phyloP scores from a whole-genome alignment of 1,140 invertebrate species.

The Brachionus asplanchnoidis region DNA sequence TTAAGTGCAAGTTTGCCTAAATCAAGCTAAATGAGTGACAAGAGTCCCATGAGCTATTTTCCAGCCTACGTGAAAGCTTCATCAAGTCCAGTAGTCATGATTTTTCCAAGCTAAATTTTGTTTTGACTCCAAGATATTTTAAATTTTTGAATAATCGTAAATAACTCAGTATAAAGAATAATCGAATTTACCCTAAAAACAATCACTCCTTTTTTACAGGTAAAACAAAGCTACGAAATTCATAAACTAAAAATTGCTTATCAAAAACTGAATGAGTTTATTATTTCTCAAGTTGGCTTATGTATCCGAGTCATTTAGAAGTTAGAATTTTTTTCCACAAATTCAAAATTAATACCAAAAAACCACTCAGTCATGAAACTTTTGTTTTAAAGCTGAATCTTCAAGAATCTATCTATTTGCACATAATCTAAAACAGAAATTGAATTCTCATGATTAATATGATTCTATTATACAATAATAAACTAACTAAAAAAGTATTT shows the following conservation, averaged over 20 bases:
- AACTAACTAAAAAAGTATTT: not conserved
- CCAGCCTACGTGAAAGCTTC: not conserved
- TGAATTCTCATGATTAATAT: not conserved
- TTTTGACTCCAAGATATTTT: not conserved
- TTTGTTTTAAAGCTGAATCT: not conserved
- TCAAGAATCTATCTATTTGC: not conserved
- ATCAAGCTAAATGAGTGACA: not conserved
- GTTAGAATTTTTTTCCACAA: not conserved
- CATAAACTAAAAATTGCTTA: not conserved
- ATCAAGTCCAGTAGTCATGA: not conserved
- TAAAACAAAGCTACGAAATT: not conserved
- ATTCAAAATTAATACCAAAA: not conserved
- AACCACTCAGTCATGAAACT: not conserved
- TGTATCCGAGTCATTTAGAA: not conserved
- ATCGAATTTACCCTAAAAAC: not conserved
- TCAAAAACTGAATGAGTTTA: not conserved
- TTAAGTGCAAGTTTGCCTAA: not conserved
- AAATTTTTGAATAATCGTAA: not conserved
- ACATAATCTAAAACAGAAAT: not conserved
- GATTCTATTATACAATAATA: not conserved
- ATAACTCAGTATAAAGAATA: not conserved
- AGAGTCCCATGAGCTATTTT: too few species aligned
- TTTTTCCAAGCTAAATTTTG: not conserved
- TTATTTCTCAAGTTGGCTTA: not conserved
- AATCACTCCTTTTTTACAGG: not conserved